Evolutionary conservation across 2,888 invertebrate species (phyloP).

Genomic region (Drosophila meridionalis): DNA sequence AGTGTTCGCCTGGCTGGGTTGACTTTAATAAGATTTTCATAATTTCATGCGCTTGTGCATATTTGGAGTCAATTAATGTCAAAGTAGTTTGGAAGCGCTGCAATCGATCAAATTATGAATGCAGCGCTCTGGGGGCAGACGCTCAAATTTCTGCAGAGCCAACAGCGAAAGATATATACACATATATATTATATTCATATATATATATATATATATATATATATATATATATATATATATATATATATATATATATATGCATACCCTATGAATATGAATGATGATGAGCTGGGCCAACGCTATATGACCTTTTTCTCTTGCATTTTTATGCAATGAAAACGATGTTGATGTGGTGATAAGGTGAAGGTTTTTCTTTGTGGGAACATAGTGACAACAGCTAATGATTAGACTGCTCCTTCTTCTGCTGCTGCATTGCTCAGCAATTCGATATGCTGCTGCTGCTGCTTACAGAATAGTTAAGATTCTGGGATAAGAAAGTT

Average conservation of each 20-base stretch:
- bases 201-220: slow-evolving; percentile 8
- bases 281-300: slow-evolving; percentile 50
- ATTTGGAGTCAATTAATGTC: slow-evolving; percentile 80
- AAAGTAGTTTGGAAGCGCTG: slow-evolving; percentile 67
- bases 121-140: slow-evolving; percentile 37
- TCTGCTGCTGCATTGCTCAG: slow-evolving; percentile 47
- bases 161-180: slow-evolving; percentile 3
- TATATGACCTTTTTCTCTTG: slow-evolving; percentile 33
- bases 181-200: slow-evolving; percentile 29
- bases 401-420: slow-evolving; percentile 52
- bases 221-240: slow-evolving; percentile 17
- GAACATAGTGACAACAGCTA: slow-evolving; percentile 57
- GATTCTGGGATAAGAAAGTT: slow-evolving; percentile 28
- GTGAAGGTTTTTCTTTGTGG: slow-evolving; percentile 32
- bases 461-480: slow-evolving; percentile 20
- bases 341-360: slow-evolving; percentile 63
- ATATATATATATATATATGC: neutral
- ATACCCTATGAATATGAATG: slow-evolving; percentile 68
- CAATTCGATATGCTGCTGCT: slow-evolving; percentile 61
- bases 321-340: slow-evolving; percentile 52
- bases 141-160: slow-evolving; percentile 18
- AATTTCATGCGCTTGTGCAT: slow-evolving; percentile 80
- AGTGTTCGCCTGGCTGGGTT: slow-evolving; percentile 45
- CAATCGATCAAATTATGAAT: slow-evolving; percentile 74
- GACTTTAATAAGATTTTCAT: slow-evolving; percentile 79